Conservation (phyloP, 2,113 vertebrate genomes). For the Carassius carassius region DNA sequence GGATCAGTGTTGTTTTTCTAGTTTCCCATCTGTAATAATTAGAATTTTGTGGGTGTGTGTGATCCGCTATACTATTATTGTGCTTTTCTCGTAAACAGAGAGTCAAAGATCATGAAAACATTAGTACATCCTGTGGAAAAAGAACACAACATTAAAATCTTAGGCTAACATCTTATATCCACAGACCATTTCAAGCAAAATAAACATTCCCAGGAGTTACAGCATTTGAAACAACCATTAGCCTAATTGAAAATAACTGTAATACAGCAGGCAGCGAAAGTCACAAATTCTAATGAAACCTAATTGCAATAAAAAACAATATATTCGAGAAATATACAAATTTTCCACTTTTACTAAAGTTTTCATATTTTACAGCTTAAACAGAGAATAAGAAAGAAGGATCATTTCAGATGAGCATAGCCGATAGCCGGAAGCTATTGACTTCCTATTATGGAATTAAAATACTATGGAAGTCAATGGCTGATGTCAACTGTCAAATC, state of each 20-base stretch:
- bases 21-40: background rate
- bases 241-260: conserved; percentile 20
- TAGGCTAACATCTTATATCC: background rate
- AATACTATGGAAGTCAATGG: background rate
- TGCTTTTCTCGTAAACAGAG: background rate
- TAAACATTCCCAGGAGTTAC: conserved; percentile 18
- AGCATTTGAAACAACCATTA: conserved; percentile 22
- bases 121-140: conserved; percentile 38
- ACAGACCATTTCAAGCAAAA: conserved; percentile 34
- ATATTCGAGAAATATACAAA: background rate
- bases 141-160: background rate
- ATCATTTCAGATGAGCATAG: background rate
- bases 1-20: background rate
- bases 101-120: conserved; percentile 36
- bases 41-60: background rate
- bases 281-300: conserved; percentile 7
- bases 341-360: background rate
- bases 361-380: background rate
- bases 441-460: background rate
- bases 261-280: background rate
- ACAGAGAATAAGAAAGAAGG: background rate
- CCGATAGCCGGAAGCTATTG: too few species aligned
- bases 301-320: background rate
- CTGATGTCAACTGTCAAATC: too few species aligned
- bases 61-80: background rate